These are phyloP conservation scores for Oreochromis tanganicae DNA, from an alignment of 2,113 vertebrate genomes.

Conservation along the genomic window DNA sequence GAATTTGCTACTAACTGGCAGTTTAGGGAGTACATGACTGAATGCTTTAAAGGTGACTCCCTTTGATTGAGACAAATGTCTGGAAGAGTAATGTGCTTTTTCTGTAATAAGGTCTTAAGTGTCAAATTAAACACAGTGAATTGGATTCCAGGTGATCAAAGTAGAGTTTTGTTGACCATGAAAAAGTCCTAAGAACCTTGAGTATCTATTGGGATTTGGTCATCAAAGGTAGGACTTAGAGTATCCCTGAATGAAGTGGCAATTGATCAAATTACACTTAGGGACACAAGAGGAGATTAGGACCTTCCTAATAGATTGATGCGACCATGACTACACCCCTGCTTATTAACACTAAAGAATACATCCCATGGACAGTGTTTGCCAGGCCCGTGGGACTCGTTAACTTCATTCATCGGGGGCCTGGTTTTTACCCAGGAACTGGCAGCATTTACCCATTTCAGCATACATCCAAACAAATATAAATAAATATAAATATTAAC, in stretches of 20 bases:
- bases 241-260: background rate
- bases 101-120: background rate
- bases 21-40: background rate
- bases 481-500: background rate
- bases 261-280: background rate
- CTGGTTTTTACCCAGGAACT: background rate
- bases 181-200: background rate
- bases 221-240: background rate
- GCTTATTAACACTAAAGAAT: background rate
- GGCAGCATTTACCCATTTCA: background rate
- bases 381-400: background rate
- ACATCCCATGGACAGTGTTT: background rate
- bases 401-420: background rate
- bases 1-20: background rate
- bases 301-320: background rate
- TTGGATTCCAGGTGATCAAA: background rate
- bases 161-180: background rate
- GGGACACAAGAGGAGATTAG: background rate
- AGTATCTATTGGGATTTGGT: background rate
- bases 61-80: background rate
- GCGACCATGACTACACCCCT: background rate
- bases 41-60: background rate
- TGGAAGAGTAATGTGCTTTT: background rate
- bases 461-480: background rate
- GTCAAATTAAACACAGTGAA: background rate